Base-by-base conservation (phyloP, 2,113 vertebrate genomes). In the Xiphophorus hellerii region DNA sequence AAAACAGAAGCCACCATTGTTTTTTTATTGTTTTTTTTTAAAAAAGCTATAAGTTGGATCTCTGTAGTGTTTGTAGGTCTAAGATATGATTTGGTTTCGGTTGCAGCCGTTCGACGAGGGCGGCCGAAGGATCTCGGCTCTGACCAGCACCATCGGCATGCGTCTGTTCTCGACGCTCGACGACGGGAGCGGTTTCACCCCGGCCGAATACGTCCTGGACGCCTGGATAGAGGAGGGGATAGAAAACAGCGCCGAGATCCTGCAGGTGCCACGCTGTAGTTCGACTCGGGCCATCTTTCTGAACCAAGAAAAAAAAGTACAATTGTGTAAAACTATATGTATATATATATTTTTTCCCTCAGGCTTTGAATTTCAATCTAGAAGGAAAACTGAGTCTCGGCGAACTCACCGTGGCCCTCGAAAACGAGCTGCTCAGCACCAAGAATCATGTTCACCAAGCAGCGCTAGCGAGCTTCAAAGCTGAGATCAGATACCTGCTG, bases 161-260 rank as follows among this genome's bases (percentile, higher is more conserved):
- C 94, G 93, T 28, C 94, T 99, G 58, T 98, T 99, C 93, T 98
- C 98, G 71, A 93, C 83, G 73, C 92, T 99, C 69, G 98, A 99
- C 6, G 97, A 99, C 0, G 97, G 98, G 0, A 94, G 95, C 33
- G 98, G 98, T 15, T 96, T 95, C 0, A 93, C 95, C 0, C 92
- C 95, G 0, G 97, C 93, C 22, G 97, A 98, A 71, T 81, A 81
- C 1, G 69, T 99, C 33, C 92, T 99, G 2, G 97, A 99, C 60
- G 90, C 94, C 75, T 99, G 98, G 98, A 93, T 96, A 62, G 95
- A 97, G 25, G 97, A 97, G 68, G 97, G 98, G 35, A 90, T 99
- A 1, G 95, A 97, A 58, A 97, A 98, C 90, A 95, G 97, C 88
- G 90, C 94, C 11, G 96, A 98, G 62, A 95, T 99, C 90, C 92